These are phyloP conservation scores for Dendrolimus pini DNA, from an alignment of 2,888 invertebrate species.

Conservation along the genomic window DNA sequence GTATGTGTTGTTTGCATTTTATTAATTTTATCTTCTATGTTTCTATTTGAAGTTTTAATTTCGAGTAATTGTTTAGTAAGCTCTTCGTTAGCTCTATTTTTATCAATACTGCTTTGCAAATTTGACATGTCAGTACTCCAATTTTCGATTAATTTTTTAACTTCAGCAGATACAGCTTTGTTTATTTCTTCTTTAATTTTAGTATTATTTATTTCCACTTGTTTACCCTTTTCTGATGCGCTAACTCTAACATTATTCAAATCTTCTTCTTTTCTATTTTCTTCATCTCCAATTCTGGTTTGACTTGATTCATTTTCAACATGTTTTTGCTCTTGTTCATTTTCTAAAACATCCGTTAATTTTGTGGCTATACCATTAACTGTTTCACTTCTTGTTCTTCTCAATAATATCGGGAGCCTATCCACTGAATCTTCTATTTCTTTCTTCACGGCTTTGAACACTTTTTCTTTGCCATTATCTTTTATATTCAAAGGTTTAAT, in stretches of 20 bases:
- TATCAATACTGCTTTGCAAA: not conserved
- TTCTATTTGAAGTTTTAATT: not conserved
- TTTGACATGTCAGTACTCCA: not conserved
- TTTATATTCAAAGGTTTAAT: conserved; percentile 16
- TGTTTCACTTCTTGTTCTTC: not conserved
- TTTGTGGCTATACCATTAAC: not conserved
- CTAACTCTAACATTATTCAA: not conserved
- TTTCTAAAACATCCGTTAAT: not conserved
- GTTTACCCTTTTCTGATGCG: not conserved
- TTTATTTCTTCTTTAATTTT: not conserved
- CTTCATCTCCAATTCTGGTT: not conserved
- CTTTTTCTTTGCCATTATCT: conserved; percentile 13
- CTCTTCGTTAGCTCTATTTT: not conserved
- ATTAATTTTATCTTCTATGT: not conserved
- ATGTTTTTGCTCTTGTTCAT: not conserved
- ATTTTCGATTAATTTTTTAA: not conserved
- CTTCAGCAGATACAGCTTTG: not conserved
- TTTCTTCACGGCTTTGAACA: conserved; percentile 18
- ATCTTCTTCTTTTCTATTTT: not conserved
- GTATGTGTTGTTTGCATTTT: too few relatives aligned
- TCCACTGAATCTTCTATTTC: conserved; percentile 22
- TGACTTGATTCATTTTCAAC: not conserved
- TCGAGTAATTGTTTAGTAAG: not conserved
- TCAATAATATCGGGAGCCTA: conserved; percentile 5
- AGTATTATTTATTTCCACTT: not conserved